phyloP scores from a whole-genome alignment of 1,140 invertebrate species.

The Augochlora pura region DNA sequence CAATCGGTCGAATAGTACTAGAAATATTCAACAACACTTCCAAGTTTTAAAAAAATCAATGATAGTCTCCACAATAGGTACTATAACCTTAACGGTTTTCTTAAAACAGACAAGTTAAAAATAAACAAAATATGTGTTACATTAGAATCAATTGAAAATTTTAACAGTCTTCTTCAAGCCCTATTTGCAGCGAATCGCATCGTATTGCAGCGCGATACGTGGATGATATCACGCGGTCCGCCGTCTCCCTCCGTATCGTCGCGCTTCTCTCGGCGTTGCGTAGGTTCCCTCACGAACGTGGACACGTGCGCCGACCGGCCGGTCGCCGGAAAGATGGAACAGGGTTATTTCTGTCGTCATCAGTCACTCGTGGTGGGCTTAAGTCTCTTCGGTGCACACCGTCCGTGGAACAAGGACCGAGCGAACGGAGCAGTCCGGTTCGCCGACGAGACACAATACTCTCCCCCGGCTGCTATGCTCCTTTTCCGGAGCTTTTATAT shows the following conservation, averaged over 20 bases:
- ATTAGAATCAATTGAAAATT: no score
- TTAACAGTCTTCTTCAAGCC: no score
- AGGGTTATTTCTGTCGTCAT: constrained; percentile 75
- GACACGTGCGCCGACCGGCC: constrained; percentile 66
- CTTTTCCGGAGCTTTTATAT: constrained; percentile 52
- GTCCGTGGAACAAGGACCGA: neutral
- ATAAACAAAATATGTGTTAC: no score
- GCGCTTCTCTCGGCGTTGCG: constrained; percentile 54
- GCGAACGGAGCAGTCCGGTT: constrained; percentile 36
- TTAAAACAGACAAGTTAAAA: no score
- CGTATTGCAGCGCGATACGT: constrained; percentile 6
- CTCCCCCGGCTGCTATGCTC: constrained; percentile 40
- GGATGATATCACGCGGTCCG: constrained; percentile 48
- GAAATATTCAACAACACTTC: no score
- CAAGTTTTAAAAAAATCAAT: no score
- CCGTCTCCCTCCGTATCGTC: constrained; percentile 1
- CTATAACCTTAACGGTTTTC: no score
- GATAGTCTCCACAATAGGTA: no score
- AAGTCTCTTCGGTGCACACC: constrained; percentile 23
- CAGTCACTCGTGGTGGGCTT: constrained; percentile 69
- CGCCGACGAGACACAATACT: constrained; percentile 50
- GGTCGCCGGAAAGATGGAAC: constrained; percentile 57
- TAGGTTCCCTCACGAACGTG: constrained; percentile 67
- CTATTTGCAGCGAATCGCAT: no score
- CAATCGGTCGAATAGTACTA: no score